A percentile compares a stretch with the other conserved stretches of the same genome.
These are phyloP conservation scores for Venustaconcha ellipsiformis DNA, from an alignment of 1,140 invertebrate genomes.

Conservation along the genomic window DNA sequence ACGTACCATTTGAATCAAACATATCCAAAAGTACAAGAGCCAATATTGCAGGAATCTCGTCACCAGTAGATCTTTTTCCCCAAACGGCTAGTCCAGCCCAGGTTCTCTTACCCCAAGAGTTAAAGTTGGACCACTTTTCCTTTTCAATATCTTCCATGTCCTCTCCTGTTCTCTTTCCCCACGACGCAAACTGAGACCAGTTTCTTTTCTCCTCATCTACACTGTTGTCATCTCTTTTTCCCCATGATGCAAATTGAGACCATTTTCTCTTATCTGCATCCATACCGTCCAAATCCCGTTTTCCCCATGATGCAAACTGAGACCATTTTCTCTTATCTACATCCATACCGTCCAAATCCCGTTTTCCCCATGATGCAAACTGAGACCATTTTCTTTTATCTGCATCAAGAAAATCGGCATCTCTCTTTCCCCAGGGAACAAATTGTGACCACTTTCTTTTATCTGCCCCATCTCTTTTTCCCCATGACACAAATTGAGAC, in stretches of 20 bases:
- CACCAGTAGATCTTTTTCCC: slow-evolving; percentile 22
- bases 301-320: slow-evolving; percentile 24
- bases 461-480: slow-evolving; percentile 4
- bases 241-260: slow-evolving; percentile 6
- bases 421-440: slow-evolving; percentile 18
- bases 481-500: slow-evolving; percentile 6
- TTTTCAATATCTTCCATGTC: background rate
- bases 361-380: slow-evolving; percentile 17
- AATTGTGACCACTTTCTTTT: slow-evolving; percentile 21
- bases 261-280: slow-evolving; percentile 11
- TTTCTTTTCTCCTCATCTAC: slow-evolving; percentile 12
- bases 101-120: slow-evolving; percentile 13
- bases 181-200: slow-evolving; percentile 26
- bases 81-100: slow-evolving; percentile 27
- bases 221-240: slow-evolving; percentile 1
- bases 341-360: background rate
- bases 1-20: slow-evolving; percentile 27
- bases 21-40: slow-evolving; percentile 2
- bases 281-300: background rate
- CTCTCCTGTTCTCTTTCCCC: slow-evolving; percentile 9
- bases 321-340: slow-evolving; percentile 25
- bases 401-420: background rate
- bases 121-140: slow-evolving; percentile 1
- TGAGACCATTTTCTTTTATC: slow-evolving; percentile 9
- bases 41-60: background rate